These are phyloP conservation scores for Antechinus flavipes DNA, from an alignment of 2,113 vertebrate genomes.

Conservation along the genomic window DNA sequence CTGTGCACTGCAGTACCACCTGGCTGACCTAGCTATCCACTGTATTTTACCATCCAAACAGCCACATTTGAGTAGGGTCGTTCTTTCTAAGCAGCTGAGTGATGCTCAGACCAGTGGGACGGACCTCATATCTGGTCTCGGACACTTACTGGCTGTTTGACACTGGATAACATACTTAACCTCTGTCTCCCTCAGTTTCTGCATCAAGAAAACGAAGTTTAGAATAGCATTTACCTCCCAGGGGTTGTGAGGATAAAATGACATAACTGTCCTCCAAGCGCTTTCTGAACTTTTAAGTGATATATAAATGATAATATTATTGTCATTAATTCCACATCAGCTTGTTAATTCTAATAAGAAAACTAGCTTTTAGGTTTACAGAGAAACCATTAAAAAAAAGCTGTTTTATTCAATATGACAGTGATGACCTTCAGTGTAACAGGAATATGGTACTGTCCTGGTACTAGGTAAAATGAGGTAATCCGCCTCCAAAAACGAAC, in stretches of 20 bases:
- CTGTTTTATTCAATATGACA: neutral
- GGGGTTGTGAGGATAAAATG: neutral
- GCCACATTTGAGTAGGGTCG: neutral
- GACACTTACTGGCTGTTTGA: neutral
- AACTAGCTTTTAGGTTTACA: neutral
- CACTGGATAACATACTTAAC: neutral
- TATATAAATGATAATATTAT: neutral
- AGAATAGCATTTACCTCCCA: neutral
- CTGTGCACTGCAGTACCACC: neutral
- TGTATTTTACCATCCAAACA: neutral
- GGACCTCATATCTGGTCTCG: neutral
- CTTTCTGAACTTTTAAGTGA: neutral
- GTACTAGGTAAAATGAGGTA: neutral
- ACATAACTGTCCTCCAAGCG: neutral
- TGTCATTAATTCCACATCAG: too few relatives aligned
- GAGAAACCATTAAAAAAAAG: neutral
- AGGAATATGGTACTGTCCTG: neutral
- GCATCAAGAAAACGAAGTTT: neutral
- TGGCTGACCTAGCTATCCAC: neutral
- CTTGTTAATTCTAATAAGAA: neutral
- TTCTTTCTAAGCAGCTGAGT: neutral
- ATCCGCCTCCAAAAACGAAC: neutral
- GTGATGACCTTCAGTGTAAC: neutral
- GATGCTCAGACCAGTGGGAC: neutral
- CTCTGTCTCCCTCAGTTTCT: neutral